These are phyloP conservation scores for Oxyteleia sp. DNA, from an alignment of 2,888 invertebrate species.

Conservation along the genomic window DNA sequence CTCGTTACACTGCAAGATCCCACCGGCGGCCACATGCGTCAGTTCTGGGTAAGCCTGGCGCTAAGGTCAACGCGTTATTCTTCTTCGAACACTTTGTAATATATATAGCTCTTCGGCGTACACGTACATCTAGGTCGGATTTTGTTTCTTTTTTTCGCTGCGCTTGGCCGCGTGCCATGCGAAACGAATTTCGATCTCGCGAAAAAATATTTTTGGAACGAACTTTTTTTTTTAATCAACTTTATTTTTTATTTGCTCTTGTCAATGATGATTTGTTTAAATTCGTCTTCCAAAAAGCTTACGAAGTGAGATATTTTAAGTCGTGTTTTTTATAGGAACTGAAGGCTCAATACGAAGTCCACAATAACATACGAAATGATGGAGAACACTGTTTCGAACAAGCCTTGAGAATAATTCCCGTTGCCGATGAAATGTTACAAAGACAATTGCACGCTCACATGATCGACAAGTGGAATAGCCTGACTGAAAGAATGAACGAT, in stretches of 20 bases:
- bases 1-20: conserved; percentile 89
- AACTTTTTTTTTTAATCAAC: conserved; percentile 7
- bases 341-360: conserved; percentile 95
- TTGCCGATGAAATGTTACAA: conserved; percentile 95
- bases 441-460: conserved; percentile 93
- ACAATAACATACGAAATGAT: conserved; percentile 93
- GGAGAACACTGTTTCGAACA: conserved; percentile 92
- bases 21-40: conserved; percentile 92
- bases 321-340: conserved; percentile 91
- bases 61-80: conserved; percentile 56
- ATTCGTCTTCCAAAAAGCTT: conserved; percentile 25
- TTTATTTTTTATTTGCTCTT: conserved; percentile 13
- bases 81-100: conserved; percentile 48
- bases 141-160: conserved; percentile 49
- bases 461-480: conserved; percentile 92
- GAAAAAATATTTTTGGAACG: conserved; percentile 57
- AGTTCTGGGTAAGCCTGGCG: conserved; percentile 91
- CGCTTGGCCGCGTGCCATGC: conserved; percentile 73
- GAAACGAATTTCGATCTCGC: conserved; percentile 42
- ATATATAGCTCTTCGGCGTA: conserved; percentile 61
- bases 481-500: conserved; percentile 90
- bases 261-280: conserved; percentile 2
- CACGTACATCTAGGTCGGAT: conserved; percentile 73
- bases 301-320: not conserved
- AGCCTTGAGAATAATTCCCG: conserved; percentile 92